A percentile compares a stretch with the other conserved stretches of the same genome.
Evolutionary conservation across 37 sponge, comb jelly and placozoan species (phyloP).

Genomic region (Ephydatia muelleri): DNA sequence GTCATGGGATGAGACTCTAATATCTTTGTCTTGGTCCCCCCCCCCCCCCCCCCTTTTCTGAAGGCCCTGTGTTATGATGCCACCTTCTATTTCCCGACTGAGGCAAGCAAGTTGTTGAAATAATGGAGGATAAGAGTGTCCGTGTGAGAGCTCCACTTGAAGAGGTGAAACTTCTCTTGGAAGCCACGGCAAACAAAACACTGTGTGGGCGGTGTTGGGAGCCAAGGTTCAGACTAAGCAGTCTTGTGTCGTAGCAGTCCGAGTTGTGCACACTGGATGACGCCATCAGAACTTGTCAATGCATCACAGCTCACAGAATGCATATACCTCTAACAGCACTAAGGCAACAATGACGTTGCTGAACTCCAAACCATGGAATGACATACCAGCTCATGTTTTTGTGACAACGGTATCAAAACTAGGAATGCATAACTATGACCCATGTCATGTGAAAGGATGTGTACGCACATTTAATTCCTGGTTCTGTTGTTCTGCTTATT

Average conservation of each 20-base stretch:
- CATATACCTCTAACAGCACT: too few species aligned
- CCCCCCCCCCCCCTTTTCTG: neutral
- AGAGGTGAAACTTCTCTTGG: conserved; percentile 72
- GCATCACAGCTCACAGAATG: neutral
- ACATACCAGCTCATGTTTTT: too few species aligned
- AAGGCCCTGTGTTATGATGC: conserved; percentile 81
- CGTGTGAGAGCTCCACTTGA: conserved; percentile 79
- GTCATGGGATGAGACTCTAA: neutral
- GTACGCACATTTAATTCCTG: too few species aligned
- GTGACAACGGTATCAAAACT: too few species aligned
- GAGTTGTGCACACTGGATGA: neutral
- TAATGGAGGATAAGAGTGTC: conserved; percentile 83
- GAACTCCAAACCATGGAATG: too few species aligned
- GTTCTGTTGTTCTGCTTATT: too few species aligned
- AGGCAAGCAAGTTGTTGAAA: conserved; percentile 53
- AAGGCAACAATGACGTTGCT: too few species aligned
- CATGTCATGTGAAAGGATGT: too few species aligned
- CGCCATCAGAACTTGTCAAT: neutral
- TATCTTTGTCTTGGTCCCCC: neutral
- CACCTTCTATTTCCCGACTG: conserved; percentile 41
- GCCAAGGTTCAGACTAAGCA: neutral
- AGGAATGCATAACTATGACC: too few species aligned
- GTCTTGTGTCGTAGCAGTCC: neutral
- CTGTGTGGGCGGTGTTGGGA: neutral
- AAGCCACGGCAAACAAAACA: neutral